Percentiles rank a stretch among this genome's conserved stretches.
These are phyloP conservation scores for Eupithecia abbreviata DNA, from an alignment of 2,888 invertebrate genomes.

Conservation along the genomic window DNA sequence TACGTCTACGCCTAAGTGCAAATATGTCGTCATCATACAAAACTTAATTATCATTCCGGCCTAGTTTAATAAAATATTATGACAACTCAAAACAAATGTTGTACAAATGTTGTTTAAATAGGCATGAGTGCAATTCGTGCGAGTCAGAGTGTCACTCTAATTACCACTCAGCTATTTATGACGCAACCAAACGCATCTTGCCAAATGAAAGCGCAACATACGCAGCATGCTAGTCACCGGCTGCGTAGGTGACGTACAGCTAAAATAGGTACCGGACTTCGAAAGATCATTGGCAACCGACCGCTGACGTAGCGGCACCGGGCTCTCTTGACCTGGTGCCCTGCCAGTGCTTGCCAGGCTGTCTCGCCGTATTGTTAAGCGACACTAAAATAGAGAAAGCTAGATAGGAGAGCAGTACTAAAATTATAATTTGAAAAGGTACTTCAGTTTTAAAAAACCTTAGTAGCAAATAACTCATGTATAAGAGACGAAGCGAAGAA, in stretches of 20 bases:
- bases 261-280: slow-evolving; percentile 58
- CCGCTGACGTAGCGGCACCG: slow-evolving; percentile 27
- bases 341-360: slow-evolving; percentile 37
- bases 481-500: background rate
- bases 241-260: slow-evolving; percentile 61
- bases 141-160: slow-evolving; percentile 49
- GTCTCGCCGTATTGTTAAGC: slow-evolving; percentile 13
- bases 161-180: slow-evolving; percentile 61
- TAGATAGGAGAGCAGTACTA: background rate
- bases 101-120: slow-evolving; percentile 21
- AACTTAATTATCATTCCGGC: background rate
- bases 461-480: background rate
- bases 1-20: too few species aligned
- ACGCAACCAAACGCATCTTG: slow-evolving; percentile 63
- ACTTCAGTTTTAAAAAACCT: background rate
- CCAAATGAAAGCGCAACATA: slow-evolving; percentile 62
- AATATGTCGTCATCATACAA: background rate
- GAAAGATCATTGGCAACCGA: slow-evolving; percentile 42
- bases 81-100: slow-evolving; percentile 21
- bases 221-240: slow-evolving; percentile 48
- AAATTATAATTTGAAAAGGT: background rate
- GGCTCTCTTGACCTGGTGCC: slow-evolving; percentile 30
- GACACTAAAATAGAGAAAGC: slow-evolving; percentile 10
- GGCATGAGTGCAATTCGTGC: slow-evolving; percentile 1
- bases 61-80: slow-evolving; percentile 1